These are phyloP conservation scores for Caenorhabditis imperialis DNA, from an alignment of 2,888 invertebrate genomes.

Conservation along the genomic window DNA sequence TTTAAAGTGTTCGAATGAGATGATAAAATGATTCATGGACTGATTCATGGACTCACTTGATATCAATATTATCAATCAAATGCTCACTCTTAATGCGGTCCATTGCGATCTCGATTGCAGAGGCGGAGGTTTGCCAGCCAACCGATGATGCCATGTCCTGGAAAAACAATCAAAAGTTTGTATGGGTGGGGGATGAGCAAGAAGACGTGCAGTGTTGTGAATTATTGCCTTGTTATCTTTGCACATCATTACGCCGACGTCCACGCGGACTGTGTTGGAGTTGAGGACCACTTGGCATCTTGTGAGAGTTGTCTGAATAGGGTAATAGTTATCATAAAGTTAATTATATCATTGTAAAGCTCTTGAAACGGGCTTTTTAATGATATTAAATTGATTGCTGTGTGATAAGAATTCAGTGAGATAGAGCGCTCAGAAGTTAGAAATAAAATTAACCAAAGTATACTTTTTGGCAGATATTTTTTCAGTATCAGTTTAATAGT, in stretches of 20 bases:
- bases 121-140: slow-evolving; percentile 58
- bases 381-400: neutral
- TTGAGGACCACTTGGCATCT: slow-evolving; percentile 19
- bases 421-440: no score
- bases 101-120: slow-evolving; percentile 60
- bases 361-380: no score
- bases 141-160: slow-evolving; percentile 52
- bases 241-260: slow-evolving; percentile 58
- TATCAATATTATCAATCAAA: slow-evolving; percentile 51
- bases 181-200: neutral
- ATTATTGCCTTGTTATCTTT: slow-evolving; percentile 50
- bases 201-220: slow-evolving; percentile 39
- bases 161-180: slow-evolving; percentile 27
- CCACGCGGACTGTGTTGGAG: slow-evolving; percentile 33
- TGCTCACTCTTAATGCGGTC: slow-evolving; percentile 56
- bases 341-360: no score
- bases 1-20: slow-evolving; percentile 7
- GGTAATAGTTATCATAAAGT: neutral
- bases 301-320: no score
- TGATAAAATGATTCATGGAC: neutral
- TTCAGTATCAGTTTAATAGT: no score
- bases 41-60: slow-evolving; percentile 34
- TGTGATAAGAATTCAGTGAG: no score
- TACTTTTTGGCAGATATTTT: no score
- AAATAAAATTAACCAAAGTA: no score